Base-by-base conservation (phyloP, 1,140 invertebrate species). In the Drosophila guanche region DNA sequence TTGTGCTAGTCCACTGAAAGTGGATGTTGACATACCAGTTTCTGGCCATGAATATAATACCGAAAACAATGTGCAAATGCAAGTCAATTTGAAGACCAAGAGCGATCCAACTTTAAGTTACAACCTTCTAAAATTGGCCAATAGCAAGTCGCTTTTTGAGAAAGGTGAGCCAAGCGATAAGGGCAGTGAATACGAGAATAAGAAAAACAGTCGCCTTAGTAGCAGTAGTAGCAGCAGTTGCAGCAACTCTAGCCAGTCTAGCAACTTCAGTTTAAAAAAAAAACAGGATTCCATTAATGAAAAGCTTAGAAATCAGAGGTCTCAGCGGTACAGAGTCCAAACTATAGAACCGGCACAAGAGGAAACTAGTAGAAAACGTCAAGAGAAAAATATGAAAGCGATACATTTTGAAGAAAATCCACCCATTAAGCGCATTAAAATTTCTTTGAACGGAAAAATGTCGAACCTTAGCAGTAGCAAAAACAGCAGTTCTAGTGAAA, bases 401-500 rank as follows among this genome's bases (percentile, higher is more conserved):
- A 56, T 22, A 27, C 48, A 63, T 8, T 10, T 16, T 8, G 22
- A 59, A 7, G 48, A 63, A 33, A 55, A 62, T 22, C 53, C 53
- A n/a, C 37, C 25, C 27, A 68, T 72, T 12, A 90, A 89, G 22
- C 69, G 84, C 5, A 68, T 79, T 7, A 90, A 73, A 59, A 71
- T 74, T 42, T 52, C 77, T 8, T 66, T 76, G 2, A 89, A 77
- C 53, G 75, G 80, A 8, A 60, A 60, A 16, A 61, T 75, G 22
- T 63, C 56, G n/a, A 10, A 57, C 16, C 51, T 52, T n/a, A 58
- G 48, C 22, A 70, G 48, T 52, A 63, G 61, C 20, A 70, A 70
- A 20, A 69, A 51, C 20, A 69, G 61, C 29, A 65, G 33, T 12
- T 37, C 33, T 12, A 37, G 60, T 54, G 68, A 74, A 12, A 73